These are phyloP conservation scores for Holocentrus rufus DNA, from an alignment of 2,797 vertebrate genomes.

Conservation along the genomic window DNA sequence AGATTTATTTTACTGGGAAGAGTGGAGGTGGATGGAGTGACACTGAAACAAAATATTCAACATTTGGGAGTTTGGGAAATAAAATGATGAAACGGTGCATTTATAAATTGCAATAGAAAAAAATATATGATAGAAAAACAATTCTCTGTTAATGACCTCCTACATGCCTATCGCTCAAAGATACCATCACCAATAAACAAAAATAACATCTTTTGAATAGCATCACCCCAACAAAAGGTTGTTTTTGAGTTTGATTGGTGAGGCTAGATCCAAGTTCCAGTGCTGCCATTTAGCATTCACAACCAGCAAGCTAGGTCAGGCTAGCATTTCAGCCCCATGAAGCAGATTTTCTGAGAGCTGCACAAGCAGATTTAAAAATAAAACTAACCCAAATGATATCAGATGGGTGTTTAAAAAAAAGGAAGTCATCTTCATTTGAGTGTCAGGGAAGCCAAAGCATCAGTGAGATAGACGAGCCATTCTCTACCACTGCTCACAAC, in stretches of 20 bases:
- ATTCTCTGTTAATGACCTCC: not conserved
- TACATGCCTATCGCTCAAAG: not conserved
- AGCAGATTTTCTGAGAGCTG: not conserved
- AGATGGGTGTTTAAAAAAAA: slow-evolving; percentile 22
- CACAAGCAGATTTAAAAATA: slow-evolving; percentile 7
- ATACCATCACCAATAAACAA: not conserved
- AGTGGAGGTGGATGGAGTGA: not conserved
- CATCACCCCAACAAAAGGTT: not conserved
- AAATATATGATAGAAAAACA: slow-evolving; percentile 1
- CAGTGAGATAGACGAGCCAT: slow-evolving; percentile 26
- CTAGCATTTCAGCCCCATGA: not conserved
- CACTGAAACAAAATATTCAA: slow-evolving; percentile 4
- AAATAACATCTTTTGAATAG: not conserved
- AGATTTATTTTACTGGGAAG: slow-evolving; percentile 8
- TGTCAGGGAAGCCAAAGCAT: slow-evolving; percentile 34
- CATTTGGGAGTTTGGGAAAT: slow-evolving; percentile 2
- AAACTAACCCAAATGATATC: slow-evolving; percentile 20
- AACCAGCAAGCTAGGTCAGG: not conserved
- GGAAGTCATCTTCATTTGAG: slow-evolving; percentile 45
- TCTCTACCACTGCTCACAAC: slow-evolving; percentile 29
- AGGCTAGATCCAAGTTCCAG: not conserved
- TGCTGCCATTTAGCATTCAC: slow-evolving; percentile 4
- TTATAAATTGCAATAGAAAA: not conserved
- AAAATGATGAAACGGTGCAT: not conserved
- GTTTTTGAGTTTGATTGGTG: not conserved